These are phyloP conservation scores for Drosophila lini DNA, from an alignment of 1,140 invertebrate genomes.

Conservation along the genomic window DNA sequence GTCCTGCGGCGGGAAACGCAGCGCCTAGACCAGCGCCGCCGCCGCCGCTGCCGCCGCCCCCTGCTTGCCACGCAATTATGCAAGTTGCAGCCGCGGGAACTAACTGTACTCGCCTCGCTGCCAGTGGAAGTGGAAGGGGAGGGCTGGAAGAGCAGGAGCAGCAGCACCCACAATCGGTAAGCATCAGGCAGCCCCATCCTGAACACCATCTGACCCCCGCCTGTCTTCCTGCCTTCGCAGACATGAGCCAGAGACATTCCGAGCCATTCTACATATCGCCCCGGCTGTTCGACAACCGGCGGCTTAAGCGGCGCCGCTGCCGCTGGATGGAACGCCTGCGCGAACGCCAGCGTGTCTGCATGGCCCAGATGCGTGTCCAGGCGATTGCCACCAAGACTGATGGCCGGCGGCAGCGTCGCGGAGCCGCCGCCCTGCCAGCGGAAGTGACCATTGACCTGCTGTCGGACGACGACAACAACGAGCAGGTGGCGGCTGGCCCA, in stretches of 20 bases:
- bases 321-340: conserved; percentile 68
- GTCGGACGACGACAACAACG: conserved; percentile 61
- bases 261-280: conserved; percentile 77
- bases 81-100: conserved; percentile 66
- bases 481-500: conserved; percentile 5
- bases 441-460: conserved; percentile 78
- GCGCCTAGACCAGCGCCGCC: conserved; percentile 9
- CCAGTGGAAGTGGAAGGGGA: conserved; percentile 33
- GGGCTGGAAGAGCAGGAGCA: conserved; percentile 7
- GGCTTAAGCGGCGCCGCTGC: conserved; percentile 63
- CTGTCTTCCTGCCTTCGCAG: conserved; percentile 10
- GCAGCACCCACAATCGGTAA: conserved; percentile 21
- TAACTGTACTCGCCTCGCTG: conserved; percentile 47
- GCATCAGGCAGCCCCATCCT: not conserved
- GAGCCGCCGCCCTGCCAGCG: conserved; percentile 46
- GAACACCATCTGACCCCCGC: not conserved
- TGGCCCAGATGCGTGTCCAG: conserved; percentile 39
- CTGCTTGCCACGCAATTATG: conserved; percentile 64
- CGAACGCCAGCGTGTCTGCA: conserved; percentile 46
- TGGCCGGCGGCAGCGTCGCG: conserved; percentile 39
- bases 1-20: conserved; percentile 10
- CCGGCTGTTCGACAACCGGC: conserved; percentile 71
- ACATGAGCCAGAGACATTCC: conserved; percentile 81
- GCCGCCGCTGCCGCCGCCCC: conserved; percentile 15
- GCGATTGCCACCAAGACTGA: conserved; percentile 64